Evolutionary conservation across 2,113 vertebrate species (phyloP).

Genomic region (Tylochromis polylepis): DNA sequence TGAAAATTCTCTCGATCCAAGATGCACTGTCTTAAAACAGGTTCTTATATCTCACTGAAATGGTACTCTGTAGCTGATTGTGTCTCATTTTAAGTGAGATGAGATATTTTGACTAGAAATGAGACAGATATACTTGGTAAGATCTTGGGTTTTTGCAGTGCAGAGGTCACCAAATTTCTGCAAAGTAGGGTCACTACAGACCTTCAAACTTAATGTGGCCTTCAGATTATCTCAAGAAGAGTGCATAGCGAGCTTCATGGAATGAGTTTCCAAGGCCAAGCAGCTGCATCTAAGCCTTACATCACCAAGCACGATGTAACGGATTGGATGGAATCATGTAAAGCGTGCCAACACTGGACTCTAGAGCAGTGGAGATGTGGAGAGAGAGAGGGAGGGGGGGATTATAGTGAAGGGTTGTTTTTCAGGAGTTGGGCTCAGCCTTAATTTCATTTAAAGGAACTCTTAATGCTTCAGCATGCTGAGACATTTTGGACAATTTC

Average conservation of each 20-base stretch:
- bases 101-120: too few relatives aligned
- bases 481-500: background rate
- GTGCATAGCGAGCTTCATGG: background rate
- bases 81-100: too few relatives aligned
- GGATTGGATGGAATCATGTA: background rate
- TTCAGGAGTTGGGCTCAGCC: background rate
- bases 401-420: background rate
- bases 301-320: background rate
- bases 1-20: too few relatives aligned
- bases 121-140: too few relatives aligned
- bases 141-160: too few relatives aligned
- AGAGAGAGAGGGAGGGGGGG: background rate
- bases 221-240: background rate
- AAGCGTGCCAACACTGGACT: background rate
- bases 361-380: background rate
- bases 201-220: background rate
- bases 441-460: background rate
- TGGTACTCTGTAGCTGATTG: too few relatives aligned
- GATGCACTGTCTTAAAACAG: too few relatives aligned
- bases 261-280: background rate
- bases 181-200: background rate
- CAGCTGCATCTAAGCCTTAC: background rate
- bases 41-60: too few relatives aligned
- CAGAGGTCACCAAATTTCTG: background rate
- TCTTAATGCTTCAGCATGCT: accelerated